Evolutionary conservation across 2,888 invertebrate species (phyloP), one percentile per base, ranked within the genome.

Genomic region (Pseudococcus viburni): DNA sequence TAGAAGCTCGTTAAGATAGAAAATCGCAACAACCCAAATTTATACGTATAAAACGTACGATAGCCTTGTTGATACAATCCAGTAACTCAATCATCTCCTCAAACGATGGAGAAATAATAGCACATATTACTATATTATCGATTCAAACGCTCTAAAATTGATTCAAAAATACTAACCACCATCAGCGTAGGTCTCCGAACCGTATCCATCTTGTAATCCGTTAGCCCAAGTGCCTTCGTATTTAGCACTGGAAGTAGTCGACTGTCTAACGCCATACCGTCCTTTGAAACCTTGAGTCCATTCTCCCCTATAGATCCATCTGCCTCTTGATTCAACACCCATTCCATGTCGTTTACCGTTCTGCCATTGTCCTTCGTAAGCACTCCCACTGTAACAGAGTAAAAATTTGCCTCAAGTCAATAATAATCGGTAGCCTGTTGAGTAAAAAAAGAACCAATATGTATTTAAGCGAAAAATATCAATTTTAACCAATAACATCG

Each of bases 251-350:
- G 98, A 98, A 90, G 97, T 96, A 90, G 96, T 95, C 91, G 98
- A 98, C 92, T 98, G 97, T 89, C 99, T 94, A 88, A 99, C 97
- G 64, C 99, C 99, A 93, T 99, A 99, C 90, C 99, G 96, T 86
- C 99, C 99, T 92, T 99, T 99, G 93, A 97, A 98, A 80, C 99
- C 99, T 92, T 98, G 97, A 89, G 98, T 98, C 98, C 99, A 99
- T 93, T 99, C 99, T 89, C 99, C 99, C 90, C 98, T 95, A 93
- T 99, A 99, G 90, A 98, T 94, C 97, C 99, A 99, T 89, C 98
- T 95, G 83, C 99, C 99, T 90, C 99, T 95, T 89, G 96, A 96
- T 93, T 99, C 99, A 91, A 99, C 97, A 89, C 99, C 99, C 91
- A 99, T 93, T 12, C 99, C 99, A 92, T 99, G 99, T 88, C 99